Conservation (phyloP, 2,888 invertebrate genomes). For the Mythimna ferrago region DNA sequence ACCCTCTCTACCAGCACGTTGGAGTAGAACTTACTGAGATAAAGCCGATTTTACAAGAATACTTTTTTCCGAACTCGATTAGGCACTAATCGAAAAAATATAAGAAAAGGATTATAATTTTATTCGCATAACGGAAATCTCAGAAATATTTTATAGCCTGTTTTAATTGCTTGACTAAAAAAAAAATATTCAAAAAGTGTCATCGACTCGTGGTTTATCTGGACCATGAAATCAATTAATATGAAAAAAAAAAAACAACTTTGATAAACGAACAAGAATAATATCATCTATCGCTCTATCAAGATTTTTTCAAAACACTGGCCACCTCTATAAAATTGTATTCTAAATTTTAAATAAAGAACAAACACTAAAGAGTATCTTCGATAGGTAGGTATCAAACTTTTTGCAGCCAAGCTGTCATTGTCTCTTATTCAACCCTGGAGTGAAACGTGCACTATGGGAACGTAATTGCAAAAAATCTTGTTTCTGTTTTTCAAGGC, state of each 20-base stretch:
- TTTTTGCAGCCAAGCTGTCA: not conserved
- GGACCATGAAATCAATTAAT: too few species aligned
- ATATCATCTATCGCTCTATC: not conserved
- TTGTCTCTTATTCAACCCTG: too few species aligned
- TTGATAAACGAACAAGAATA: not conserved
- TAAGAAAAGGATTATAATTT: not conserved
- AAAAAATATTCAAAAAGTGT: too few species aligned
- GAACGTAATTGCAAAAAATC: not conserved
- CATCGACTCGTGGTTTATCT: too few species aligned
- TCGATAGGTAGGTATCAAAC: not conserved
- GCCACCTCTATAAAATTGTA: not conserved
- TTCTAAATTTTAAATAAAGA: not conserved
- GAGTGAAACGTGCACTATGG: too few species aligned
- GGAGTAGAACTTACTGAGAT: slow-evolving; percentile 14
- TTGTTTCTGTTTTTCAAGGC: not conserved
- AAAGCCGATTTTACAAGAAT: slow-evolving; percentile 7
- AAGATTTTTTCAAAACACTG: not conserved
- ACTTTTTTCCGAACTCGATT: not conserved
- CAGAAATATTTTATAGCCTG: too few species aligned
- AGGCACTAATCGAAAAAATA: not conserved
- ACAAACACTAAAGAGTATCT: not conserved
- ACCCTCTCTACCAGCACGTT: slow-evolving; percentile 24
- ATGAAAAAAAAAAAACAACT: not conserved
- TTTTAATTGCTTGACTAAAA: too few species aligned
- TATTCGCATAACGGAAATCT: not conserved